A percentile compares a stretch with the other conserved stretches of the same genome.
These are phyloP conservation scores for Micrastur ruficollis DNA, from an alignment of 2,797 vertebrate genomes.

Conservation along the genomic window DNA sequence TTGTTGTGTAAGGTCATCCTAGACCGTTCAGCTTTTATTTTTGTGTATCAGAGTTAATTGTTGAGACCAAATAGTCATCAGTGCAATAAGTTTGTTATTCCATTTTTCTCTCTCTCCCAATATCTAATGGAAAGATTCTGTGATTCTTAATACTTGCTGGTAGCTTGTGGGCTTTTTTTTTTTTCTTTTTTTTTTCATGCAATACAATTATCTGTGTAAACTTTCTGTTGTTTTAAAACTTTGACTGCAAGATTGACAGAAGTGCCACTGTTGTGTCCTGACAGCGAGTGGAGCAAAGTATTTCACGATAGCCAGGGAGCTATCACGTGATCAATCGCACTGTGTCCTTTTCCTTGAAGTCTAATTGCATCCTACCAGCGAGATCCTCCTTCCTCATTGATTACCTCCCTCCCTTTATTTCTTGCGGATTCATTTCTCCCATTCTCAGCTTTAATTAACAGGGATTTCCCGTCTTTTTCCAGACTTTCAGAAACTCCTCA, in stretches of 20 bases:
- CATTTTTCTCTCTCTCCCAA: neutral
- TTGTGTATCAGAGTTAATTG: neutral
- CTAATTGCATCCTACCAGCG: constrained; percentile 43
- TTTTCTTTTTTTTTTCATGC: neutral
- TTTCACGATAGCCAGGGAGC: neutral
- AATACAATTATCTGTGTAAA: neutral
- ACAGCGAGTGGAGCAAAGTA: neutral
- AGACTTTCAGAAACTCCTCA: neutral
- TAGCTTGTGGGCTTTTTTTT: too few species aligned
- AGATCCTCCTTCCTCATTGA: constrained; percentile 40
- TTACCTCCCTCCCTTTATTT: constrained; percentile 20
- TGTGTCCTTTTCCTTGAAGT: constrained; percentile 14
- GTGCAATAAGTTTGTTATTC: neutral
- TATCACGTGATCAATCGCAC: neutral
- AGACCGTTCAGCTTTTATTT: neutral
- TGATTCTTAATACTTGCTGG: neutral
- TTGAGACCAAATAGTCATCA: neutral
- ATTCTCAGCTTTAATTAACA: constrained; percentile 44
- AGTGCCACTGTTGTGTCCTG: neutral
- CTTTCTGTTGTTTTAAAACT: constrained; percentile 13
- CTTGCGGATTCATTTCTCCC: constrained; percentile 9
- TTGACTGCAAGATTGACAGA: neutral
- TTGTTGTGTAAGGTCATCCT: neutral
- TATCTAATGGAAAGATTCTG: neutral
- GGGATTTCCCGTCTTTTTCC: neutral